Conservation (phyloP, 2,888 invertebrate species). For the Venustoraphidia nigricollis region DNA sequence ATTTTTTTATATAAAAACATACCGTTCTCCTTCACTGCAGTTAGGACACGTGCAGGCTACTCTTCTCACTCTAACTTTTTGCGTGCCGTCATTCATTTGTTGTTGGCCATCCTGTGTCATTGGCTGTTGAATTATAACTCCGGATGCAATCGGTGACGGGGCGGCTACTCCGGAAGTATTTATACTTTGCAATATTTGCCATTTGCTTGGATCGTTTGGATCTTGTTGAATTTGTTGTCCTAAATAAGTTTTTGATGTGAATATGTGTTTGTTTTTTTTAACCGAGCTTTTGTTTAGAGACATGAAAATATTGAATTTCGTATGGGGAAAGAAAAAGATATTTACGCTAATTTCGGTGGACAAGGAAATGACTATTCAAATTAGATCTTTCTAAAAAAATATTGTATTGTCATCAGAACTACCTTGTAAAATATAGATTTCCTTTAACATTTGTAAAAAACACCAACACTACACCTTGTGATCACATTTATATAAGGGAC, state of each 20-base stretch:
- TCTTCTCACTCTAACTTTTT: conserved; percentile 51
- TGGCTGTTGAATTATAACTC: conserved; percentile 18
- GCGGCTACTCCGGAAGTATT: conserved; percentile 20
- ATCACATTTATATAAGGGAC: no score
- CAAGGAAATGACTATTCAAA: no score
- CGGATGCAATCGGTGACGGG: conserved; percentile 16
- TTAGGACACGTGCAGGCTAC: conserved; percentile 98
- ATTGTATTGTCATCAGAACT: no score
- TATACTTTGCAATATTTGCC: conserved; percentile 54
- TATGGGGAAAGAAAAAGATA: not conserved
- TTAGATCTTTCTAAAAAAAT: no score
- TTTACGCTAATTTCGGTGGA: no score
- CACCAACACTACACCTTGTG: no score
- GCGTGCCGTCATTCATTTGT: conserved; percentile 17
- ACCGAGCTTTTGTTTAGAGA: not conserved
- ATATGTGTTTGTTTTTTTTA: not conserved
- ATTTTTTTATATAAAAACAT: conserved; percentile 13
- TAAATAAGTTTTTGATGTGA: not conserved
- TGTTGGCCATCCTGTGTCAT: conserved; percentile 15
- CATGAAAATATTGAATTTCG: not conserved
- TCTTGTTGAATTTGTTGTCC: conserved; percentile 68
- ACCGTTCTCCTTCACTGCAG: conserved; percentile 78
- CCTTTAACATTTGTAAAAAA: no score
- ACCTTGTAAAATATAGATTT: no score
- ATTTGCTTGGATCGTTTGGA: conserved; percentile 67